Evolutionary conservation across 2,888 invertebrate genomes (phyloP), one percentile per base, ranked within the genome.

Genomic region (Tillus elongatus): DNA sequence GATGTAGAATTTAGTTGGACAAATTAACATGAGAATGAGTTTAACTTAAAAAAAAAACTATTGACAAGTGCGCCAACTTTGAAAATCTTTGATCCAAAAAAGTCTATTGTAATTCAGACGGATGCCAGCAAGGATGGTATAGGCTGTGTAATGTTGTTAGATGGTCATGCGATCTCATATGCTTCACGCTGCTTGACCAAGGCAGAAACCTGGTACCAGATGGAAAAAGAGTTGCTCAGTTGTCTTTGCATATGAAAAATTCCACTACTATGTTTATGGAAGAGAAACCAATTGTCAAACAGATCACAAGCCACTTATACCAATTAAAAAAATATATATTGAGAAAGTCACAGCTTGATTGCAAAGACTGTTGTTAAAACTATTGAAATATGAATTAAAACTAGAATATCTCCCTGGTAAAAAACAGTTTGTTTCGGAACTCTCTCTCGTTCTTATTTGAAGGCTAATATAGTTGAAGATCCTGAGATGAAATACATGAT

Each of bases 191-290:
- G 34, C 19, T 40, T 49, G 35, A 47, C 30, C 15, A 30, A 35
- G 10, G 29, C 32, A 10, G 41, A 49, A 41, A 13, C 34, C 13
- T 51, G 40, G 8, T 59, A 53, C 40, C 54, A 56, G 37, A 58
- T 61, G 3, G 58, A 60, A 37, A 58, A 59, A 41, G 56, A 60
- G 37, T 35, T 52, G 2, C 33, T 58, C 8, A 54, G 54, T 1
- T 53, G 59, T 24, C 45, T 43, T n/a, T n/a, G n/a, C n/a, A n/a
- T n/a, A n/a, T n/a, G n/a, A n/a, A n/a, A n/a, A n/a, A n/a, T 2
- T 54, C 51, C 39, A 50, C 47, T 51, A 53, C 32, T 58, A 52
- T 39, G 44, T 57, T 9, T 57, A 46, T 46, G 55, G 54, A n/a
- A n/a, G n/a, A n/a, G n/a, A n/a, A n/a, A n/a, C n/a, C n/a, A n/a